Base-by-base conservation (phyloP, 2,888 invertebrate species). In the Apomyelois bistriatella region DNA sequence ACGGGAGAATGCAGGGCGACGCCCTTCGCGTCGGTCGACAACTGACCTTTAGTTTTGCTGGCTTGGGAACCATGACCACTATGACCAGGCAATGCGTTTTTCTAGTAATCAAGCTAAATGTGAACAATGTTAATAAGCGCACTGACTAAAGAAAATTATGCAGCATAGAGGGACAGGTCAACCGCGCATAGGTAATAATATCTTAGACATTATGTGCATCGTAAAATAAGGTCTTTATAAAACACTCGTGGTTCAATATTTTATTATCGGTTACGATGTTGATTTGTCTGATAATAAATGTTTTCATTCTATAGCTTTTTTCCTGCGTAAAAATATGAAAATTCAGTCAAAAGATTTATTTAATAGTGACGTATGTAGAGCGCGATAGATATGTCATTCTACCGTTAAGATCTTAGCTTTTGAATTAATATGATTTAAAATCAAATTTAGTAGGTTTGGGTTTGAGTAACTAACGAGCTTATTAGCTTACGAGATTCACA, bases 41-140 rank as follows among this genome's bases (percentile, higher is more conserved):
- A 79, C 72, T 87, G 79, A 87, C 87, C 87, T 88, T 88, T 87
- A 74, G 59, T 60, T 68, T 60, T 64, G 64, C 66, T 58, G 58
- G 62, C 61, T 60, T 64, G 64, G 62, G 62, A 67, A 62, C 61
- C 61, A 58, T 68, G 46, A 60, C 22, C 22, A 22, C 22, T n/a
- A 22, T 22, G 22, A 58, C 60, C 61, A 57, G 66, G 58, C 53
- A 57, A 57, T 58, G 52, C 49, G 57, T 54, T 56, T 57, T 62
- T 59, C 46, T 50, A 54, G 53, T 52, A 52, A 50, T 50, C 49
- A 46, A 37, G 35, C 7, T 17, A 58, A 59, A 59, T 57, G 59
- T 59, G 53, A 59, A 51, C 42, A 32, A 53, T 54, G 50, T 58
- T 53, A 56, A 51, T 48, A 32, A 48, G 41, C 15, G 40, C 12